Evolutionary conservation across 2,113 vertebrate genomes (phyloP).

Genomic region (Lamprotornis superbus): DNA sequence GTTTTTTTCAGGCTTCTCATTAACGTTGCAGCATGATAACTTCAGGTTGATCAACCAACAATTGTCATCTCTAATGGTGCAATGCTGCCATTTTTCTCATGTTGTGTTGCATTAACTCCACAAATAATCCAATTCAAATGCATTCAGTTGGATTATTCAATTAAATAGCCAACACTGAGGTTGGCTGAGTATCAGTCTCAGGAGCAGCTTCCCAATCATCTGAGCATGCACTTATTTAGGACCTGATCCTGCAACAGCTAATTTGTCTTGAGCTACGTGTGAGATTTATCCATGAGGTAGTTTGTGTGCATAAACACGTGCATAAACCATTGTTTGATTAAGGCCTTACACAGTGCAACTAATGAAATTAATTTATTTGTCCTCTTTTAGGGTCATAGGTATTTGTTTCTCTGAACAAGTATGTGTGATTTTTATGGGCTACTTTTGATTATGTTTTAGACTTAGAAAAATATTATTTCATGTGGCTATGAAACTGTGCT

Average conservation of each 20-base stretch:
- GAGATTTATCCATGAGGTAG: neutral
- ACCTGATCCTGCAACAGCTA: neutral
- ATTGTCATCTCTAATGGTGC: neutral
- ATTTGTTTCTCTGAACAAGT: neutral
- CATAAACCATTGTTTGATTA: neutral
- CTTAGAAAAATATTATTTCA: constrained; percentile 36
- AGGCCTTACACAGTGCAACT: neutral
- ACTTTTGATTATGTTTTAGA: constrained; percentile 4
- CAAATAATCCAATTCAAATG: constrained; percentile 20
- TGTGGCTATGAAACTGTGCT: neutral
- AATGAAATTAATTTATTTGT: neutral
- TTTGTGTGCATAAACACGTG: neutral
- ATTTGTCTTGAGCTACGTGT: neutral
- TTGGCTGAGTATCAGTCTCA: neutral
- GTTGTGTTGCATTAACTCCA: constrained; percentile 12
- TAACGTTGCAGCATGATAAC: neutral
- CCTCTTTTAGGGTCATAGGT: neutral
- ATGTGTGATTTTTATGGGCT: neutral
- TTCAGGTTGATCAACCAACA: constrained; percentile 27
- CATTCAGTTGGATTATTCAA: constrained; percentile 1
- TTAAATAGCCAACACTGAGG: constrained; percentile 12
- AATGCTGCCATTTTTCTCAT: constrained; percentile 19
- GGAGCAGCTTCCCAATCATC: constrained; percentile 17
- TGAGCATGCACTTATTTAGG: neutral
- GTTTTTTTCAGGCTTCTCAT: neutral